phyloP scores from a whole-genome alignment of 2,888 invertebrate genomes.

The Aspidiotus rigidus region DNA sequence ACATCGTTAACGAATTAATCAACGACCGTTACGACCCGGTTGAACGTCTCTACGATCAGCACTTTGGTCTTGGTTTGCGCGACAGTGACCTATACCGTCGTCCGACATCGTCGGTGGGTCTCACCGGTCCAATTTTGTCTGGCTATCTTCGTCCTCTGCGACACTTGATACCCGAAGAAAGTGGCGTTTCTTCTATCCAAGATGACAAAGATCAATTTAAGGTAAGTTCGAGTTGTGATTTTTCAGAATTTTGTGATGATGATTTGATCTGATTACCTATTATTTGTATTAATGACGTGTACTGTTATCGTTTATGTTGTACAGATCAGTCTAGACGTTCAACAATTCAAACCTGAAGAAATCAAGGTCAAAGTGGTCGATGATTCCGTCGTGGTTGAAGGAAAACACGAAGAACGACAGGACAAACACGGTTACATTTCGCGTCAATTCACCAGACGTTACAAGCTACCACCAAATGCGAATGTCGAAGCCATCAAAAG shows the following conservation, averaged over 20 bases:
- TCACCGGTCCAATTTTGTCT: not conserved
- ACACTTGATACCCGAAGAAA: conserved; percentile 13
- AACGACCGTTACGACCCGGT: conserved; percentile 25
- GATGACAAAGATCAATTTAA: conserved; percentile 21
- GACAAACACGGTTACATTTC: conserved; percentile 45
- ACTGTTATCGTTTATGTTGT: conserved; percentile 37
- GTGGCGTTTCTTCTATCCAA: conserved; percentile 17
- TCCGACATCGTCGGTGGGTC: not conserved
- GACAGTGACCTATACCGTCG: conserved; percentile 33
- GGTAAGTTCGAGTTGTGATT: conserved; percentile 4
- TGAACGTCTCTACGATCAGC: conserved; percentile 37
- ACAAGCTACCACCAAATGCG: conserved; percentile 43
- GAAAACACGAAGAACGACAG: conserved; percentile 44
- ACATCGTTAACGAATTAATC: conserved; percentile 37
- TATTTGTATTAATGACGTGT: conserved; percentile 25
- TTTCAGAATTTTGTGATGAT: not conserved
- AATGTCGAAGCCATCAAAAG: conserved; percentile 42
- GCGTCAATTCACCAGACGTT: conserved; percentile 44
- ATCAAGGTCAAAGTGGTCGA: conserved; percentile 44
- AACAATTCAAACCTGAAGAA: conserved; percentile 45
- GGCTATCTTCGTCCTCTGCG: conserved; percentile 27
- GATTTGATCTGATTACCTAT: too few relatives aligned
- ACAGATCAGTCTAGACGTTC: conserved; percentile 43
- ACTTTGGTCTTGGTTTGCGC: conserved; percentile 39
- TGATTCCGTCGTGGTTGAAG: conserved; percentile 43